Evolutionary conservation across 2,113 vertebrate genomes (phyloP).

Genomic region (Turdus rufiventris): DNA sequence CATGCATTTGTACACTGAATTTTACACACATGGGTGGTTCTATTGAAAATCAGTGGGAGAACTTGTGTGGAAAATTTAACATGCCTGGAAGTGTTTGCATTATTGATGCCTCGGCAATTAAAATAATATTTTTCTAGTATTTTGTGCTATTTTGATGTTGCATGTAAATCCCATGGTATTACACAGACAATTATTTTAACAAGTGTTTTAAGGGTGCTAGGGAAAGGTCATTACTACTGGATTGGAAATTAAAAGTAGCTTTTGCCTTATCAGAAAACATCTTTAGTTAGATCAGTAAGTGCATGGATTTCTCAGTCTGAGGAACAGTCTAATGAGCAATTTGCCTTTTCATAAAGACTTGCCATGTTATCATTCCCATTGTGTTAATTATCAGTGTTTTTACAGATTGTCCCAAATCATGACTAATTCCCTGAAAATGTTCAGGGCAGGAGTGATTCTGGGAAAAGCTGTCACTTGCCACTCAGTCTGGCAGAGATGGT

Average conservation of each 20-base stretch:
- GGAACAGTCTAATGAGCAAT: neutral
- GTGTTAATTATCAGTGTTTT: neutral
- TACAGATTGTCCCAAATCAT: neutral
- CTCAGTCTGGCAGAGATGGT: neutral
- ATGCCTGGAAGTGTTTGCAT: neutral
- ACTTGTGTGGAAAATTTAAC: slow-evolving; percentile 7
- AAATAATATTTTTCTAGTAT: neutral
- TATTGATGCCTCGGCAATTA: slow-evolving; percentile 27
- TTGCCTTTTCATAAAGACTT: neutral
- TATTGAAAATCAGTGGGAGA: slow-evolving; percentile 9
- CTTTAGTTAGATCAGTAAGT: neutral
- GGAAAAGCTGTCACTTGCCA: neutral
- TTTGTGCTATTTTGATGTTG: neutral
- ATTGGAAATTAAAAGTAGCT: neutral
- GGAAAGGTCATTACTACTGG: neutral
- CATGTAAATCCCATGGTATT: fast-evolving
- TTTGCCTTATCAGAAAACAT: neutral
- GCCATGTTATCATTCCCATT: neutral
- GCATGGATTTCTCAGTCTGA: neutral
- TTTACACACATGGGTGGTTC: neutral
- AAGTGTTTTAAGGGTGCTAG: neutral
- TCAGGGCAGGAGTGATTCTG: neutral
- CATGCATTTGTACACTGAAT: neutral
- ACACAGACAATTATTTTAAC: neutral
- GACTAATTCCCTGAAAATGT: neutral